These are phyloP conservation scores for Tetragonula carbonaria DNA, from an alignment of 2,888 invertebrate genomes.

Conservation along the genomic window DNA sequence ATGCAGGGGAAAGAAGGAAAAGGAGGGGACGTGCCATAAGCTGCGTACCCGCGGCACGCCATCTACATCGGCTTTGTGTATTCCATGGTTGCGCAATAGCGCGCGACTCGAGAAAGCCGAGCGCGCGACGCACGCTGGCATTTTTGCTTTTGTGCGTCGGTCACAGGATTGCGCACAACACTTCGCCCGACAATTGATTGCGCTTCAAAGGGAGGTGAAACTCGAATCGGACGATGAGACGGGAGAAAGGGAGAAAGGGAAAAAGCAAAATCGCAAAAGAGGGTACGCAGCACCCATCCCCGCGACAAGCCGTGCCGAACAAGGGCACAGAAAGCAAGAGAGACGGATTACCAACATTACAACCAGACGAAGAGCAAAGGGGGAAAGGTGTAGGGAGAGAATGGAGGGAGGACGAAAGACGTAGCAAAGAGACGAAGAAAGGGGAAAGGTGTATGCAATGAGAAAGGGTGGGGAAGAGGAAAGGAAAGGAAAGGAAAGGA, in stretches of 20 bases:
- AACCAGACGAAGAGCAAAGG: constrained; percentile 1
- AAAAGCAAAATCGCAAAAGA: constrained; percentile 41
- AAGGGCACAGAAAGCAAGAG: constrained; percentile 44
- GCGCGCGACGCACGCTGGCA: constrained; percentile 32
- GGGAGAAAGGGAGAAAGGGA: constrained; percentile 8
- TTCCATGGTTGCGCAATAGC: constrained; percentile 65
- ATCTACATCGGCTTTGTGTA: constrained; percentile 65
- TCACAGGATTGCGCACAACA: constrained; percentile 51
- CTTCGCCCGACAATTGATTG: constrained; percentile 61
- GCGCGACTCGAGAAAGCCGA: constrained; percentile 49
- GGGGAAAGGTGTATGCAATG: constrained; percentile 40
- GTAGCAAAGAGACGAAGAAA: constrained; percentile 56
- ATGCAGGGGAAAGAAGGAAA: constrained; percentile 42
- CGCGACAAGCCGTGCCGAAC: constrained; percentile 31
- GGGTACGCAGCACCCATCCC: constrained; percentile 59
- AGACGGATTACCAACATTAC: constrained; percentile 41
- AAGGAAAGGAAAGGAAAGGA: constrained; percentile 42
- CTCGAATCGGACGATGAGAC: constrained; percentile 17
- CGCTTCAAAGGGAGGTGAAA: constrained; percentile 54
- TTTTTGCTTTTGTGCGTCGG: constrained; percentile 55
- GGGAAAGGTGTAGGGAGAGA: constrained; percentile 19
- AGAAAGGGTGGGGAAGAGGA: constrained; percentile 45
- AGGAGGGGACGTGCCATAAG: constrained; percentile 56
- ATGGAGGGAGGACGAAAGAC: constrained; percentile 38
- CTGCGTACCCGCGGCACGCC: constrained; percentile 64